Conservation (phyloP, 2,113 vertebrate genomes). For the Eclectus roratus region DNA sequence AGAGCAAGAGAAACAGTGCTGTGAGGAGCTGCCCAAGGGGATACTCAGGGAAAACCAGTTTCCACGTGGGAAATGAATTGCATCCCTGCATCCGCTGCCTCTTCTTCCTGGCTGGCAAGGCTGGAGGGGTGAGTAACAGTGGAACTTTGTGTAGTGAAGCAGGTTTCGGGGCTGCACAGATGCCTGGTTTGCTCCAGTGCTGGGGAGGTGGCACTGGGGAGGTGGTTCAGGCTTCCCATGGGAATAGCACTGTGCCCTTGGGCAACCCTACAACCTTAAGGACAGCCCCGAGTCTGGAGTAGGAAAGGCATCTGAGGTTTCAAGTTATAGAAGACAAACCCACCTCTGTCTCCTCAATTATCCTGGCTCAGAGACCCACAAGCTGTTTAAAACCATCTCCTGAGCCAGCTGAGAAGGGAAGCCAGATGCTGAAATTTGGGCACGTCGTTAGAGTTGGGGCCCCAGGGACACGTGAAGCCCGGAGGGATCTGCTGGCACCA, state of each 20-base stretch:
- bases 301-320: background rate
- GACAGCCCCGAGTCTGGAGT: background rate
- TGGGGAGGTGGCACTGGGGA: background rate
- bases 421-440: background rate
- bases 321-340: background rate
- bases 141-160: background rate
- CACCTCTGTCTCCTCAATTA: background rate
- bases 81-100: accelerated
- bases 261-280: background rate
- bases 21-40: background rate
- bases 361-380: background rate
- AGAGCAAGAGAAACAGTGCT: accelerated
- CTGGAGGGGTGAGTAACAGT: background rate
- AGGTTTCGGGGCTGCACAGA: background rate
- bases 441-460: background rate
- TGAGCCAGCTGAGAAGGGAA: background rate
- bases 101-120: background rate
- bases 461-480: background rate
- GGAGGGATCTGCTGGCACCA: background rate
- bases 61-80: background rate
- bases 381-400: background rate
- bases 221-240: background rate
- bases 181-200: accelerated
- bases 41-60: background rate
- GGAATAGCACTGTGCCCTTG: background rate